Evolutionary conservation across 2,888 invertebrate species (phyloP), one percentile per base, ranked within the genome.

Genomic region (Bembecia ichneumoniformis): DNA sequence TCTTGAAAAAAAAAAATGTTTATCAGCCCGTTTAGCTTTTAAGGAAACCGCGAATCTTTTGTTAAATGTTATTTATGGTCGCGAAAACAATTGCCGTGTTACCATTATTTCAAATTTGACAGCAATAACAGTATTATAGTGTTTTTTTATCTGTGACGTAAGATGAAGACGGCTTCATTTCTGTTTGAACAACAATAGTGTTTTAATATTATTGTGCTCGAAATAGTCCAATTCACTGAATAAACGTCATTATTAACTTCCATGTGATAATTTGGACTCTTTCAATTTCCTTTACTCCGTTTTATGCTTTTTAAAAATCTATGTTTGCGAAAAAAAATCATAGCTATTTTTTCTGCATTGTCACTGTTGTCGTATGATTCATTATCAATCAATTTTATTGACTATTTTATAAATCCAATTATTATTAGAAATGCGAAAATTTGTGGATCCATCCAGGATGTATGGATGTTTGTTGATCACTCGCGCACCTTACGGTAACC

Each of bases 21-120:
- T 83, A 86, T 86, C 86, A 82, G 83, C 70, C 83, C 71, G 84
- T 83, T 86, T 81, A 82, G 79, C 86, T 84, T 86, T 86, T 84
- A 84, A 80, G 83, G 82, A 82, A 83, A 83, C 86, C 87, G 86
- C 84, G 75, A 82, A 78, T 82, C 82, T 75, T 81, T 86, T 86
- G 86, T 84, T 79, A 75, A 73, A 76, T 69, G 78, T 76, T 82
- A 88, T 88, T 87, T 87, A 87, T 86, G 79, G 69, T 59, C 71
- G 63, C 63, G 77, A 80, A 88, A 88, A 87, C 87, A 88, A 87
- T 87, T 87, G 86, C 64, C 75, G 72, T 77, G 82, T 78, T 82
- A 80, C 83, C 79, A 84, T 86, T 86, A 82, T 84, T 82, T 77
- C 78, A 77, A 58, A 74, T 82, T 79, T 84, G 86, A 87, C 84